These are phyloP conservation scores for Acanthosepion pharaonis DNA, from an alignment of 2,888 invertebrate species.

Conservation along the genomic window DNA sequence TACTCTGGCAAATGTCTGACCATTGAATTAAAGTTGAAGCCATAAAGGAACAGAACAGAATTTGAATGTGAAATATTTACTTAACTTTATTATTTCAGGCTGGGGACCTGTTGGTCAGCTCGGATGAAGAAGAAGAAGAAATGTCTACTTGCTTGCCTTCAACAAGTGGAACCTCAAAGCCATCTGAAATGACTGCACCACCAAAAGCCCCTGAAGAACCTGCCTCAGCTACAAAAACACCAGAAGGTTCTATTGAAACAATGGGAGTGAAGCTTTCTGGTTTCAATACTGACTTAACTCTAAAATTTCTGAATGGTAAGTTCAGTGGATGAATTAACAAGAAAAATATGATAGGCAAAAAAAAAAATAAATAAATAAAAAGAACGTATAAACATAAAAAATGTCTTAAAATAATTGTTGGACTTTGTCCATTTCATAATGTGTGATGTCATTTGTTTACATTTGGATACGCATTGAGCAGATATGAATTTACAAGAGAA, in stretches of 20 bases:
- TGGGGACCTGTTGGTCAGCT: constrained; percentile 48
- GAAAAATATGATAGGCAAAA: too few species aligned
- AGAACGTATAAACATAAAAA: too few species aligned
- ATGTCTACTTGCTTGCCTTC: neutral
- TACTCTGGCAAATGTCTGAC: too few species aligned
- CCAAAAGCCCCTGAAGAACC: neutral
- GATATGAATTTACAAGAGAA: too few species aligned
- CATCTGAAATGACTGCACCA: neutral
- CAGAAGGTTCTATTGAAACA: constrained; percentile 41
- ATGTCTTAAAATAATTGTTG: too few species aligned
- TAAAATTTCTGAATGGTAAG: constrained; percentile 60
- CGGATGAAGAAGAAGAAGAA: constrained; percentile 49
- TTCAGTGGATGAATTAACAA: neutral
- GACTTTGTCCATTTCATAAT: too few species aligned
- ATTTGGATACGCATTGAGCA: too few species aligned
- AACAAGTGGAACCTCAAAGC: neutral
- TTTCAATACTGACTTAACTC: constrained; percentile 56
- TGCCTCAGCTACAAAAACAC: neutral
- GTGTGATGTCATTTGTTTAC: too few species aligned
- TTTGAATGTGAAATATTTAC: neutral
- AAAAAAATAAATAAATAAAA: too few species aligned
- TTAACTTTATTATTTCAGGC: constrained; percentile 35
- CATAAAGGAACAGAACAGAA: too few species aligned
- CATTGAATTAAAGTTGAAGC: too few species aligned
- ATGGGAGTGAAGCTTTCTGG: constrained; percentile 43